Percentiles rank a stretch among this genome's conserved stretches.
These are phyloP conservation scores for Euphonia xanthogaster DNA, from an alignment of 2,797 vertebrate species.

Conservation along the genomic window DNA sequence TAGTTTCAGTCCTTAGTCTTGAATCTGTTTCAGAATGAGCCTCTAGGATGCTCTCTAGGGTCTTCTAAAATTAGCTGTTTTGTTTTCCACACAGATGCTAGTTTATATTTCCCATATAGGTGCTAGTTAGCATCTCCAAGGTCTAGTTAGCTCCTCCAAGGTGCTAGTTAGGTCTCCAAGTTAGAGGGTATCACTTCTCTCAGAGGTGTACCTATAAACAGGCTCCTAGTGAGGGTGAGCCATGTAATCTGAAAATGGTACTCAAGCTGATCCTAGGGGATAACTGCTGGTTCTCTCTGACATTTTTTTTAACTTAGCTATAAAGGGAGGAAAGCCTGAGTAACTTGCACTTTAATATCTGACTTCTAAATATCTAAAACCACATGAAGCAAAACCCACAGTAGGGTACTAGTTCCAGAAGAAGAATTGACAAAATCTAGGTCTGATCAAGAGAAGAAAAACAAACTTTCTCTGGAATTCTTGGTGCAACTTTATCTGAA, in stretches of 20 bases:
- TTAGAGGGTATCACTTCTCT: background rate
- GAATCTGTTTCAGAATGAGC: background rate
- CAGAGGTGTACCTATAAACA: background rate
- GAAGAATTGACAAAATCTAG: background rate
- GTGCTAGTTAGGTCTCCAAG: background rate
- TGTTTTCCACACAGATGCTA: background rate
- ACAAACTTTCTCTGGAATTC: background rate
- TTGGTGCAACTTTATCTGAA: background rate
- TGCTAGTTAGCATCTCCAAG: background rate
- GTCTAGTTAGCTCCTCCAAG: too few species aligned
- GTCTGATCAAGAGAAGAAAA: background rate
- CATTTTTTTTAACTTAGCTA: background rate
- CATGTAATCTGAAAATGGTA: background rate
- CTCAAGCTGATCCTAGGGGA: background rate
- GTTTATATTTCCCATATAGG: background rate
- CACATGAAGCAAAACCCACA: background rate
- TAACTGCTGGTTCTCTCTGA: background rate
- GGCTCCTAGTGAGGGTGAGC: background rate
- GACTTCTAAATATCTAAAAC: background rate
- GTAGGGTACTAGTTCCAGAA: background rate
- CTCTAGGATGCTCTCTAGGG: background rate
- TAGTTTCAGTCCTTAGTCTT: background rate
- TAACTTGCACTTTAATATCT: background rate
- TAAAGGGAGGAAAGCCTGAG: background rate
- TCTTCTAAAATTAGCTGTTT: background rate